Evolutionary conservation across 64 coral and sea anemone genomes (phyloP).

Genomic region (Montipora efflorescens): DNA sequence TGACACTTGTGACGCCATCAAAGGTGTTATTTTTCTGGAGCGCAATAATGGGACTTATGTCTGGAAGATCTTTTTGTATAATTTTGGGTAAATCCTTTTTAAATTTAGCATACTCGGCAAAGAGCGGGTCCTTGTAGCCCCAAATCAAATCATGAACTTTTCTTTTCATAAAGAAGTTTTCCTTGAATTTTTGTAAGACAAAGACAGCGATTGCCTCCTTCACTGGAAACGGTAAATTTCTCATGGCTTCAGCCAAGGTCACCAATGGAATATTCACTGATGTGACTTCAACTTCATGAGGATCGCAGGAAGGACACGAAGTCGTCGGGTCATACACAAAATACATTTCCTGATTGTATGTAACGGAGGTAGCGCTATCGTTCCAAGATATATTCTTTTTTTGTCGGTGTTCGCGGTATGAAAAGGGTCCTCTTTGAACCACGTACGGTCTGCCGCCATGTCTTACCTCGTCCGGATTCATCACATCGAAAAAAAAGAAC

Average conservation of each 20-base stretch:
- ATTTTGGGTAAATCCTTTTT: background rate
- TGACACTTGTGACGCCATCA: conserved; percentile 65
- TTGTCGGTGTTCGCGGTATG: conserved; percentile 81
- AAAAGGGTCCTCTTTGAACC: conserved; percentile 88
- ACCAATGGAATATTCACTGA: conserved; percentile 89
- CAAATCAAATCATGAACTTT: conserved; percentile 89
- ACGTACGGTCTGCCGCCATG: conserved; percentile 63
- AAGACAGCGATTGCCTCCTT: background rate
- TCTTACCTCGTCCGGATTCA: conserved; percentile 62
- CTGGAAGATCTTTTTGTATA: conserved; percentile 48
- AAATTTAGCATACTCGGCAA: conserved; percentile 69
- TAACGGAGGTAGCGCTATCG: conserved; percentile 65
- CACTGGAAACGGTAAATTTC: conserved; percentile 29
- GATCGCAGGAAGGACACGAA: conserved; percentile 82
- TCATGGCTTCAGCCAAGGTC: conserved; percentile 59
- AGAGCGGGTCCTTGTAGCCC: conserved; percentile 93
- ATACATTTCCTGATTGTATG: conserved; percentile 86
- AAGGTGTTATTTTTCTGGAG: conserved; percentile 87
- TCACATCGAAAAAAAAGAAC: conserved; percentile 81
- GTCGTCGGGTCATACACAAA: conserved; percentile 82
- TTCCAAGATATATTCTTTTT: conserved; percentile 92
- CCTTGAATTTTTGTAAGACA: conserved; percentile 54
- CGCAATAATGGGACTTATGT: conserved; percentile 73
- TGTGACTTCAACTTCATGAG: conserved; percentile 48
- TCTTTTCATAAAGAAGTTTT: conserved; percentile 71